A percentile compares a stretch with the other conserved stretches of the same genome.
Evolutionary conservation across 2,113 vertebrate species (phyloP).

Genomic region (Macheiramphus alcinus): DNA sequence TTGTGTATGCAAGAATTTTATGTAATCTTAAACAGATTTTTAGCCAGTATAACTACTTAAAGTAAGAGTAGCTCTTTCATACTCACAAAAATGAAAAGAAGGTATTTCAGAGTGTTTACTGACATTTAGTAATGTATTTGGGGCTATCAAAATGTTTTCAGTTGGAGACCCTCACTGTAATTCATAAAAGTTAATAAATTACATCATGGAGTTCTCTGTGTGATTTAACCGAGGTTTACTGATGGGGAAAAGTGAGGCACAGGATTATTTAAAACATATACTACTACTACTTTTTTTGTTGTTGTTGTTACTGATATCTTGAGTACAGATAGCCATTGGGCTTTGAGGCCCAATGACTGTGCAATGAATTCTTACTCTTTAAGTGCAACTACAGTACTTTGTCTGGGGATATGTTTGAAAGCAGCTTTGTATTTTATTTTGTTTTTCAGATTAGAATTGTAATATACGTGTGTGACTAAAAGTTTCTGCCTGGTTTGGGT

Average conservation of each 20-base stretch:
- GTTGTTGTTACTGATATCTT: neutral
- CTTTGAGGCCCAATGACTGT: neutral
- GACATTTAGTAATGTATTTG: neutral
- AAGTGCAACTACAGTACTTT: neutral
- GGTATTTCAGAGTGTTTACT: neutral
- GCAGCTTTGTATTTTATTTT: neutral
- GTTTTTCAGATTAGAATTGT: neutral
- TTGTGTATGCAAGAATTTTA: neutral
- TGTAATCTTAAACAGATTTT: neutral
- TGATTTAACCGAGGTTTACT: neutral
- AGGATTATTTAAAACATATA: neutral
- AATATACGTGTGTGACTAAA: neutral
- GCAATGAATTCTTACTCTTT: neutral
- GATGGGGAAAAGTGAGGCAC: neutral
- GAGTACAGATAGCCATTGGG: neutral
- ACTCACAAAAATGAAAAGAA: neutral
- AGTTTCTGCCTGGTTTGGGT: neutral
- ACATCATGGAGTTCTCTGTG: neutral
- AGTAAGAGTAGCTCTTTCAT: neutral
- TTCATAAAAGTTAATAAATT: neutral
- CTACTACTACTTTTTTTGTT: neutral
- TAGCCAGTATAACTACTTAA: neutral
- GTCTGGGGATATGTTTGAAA: neutral
- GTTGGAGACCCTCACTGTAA: neutral
- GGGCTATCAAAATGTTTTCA: neutral